A percentile compares a stretch with the other conserved stretches of the same genome.
These are phyloP conservation scores for Pollenia angustigena DNA, from an alignment of 2,888 invertebrate genomes.

Conservation along the genomic window DNA sequence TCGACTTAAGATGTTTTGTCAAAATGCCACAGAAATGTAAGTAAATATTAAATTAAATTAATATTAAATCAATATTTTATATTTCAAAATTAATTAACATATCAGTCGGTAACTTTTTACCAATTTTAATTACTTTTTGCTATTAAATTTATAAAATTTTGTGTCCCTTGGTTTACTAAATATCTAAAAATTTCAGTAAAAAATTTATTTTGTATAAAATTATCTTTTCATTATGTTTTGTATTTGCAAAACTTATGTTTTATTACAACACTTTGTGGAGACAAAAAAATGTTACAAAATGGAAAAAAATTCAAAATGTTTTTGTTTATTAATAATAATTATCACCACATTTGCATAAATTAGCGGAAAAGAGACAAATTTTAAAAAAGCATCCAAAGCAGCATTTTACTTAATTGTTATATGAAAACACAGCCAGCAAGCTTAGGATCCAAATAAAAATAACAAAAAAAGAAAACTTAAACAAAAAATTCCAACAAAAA, in stretches of 20 bases:
- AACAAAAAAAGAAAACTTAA: constrained; percentile 11
- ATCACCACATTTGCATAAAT: constrained; percentile 72
- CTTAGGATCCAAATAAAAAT: constrained; percentile 38
- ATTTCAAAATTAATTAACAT: no score
- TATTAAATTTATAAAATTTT: no score
- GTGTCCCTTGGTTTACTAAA: not conserved
- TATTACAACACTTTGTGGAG: constrained; percentile 33
- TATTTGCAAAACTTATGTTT: constrained; percentile 25
- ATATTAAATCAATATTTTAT: no score
- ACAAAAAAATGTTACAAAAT: not conserved
- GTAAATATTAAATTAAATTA: no score
- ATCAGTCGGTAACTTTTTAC: no score
- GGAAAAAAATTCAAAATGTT: constrained; percentile 18
- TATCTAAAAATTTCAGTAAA: not conserved
- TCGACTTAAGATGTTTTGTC: no score
- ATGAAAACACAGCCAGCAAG: constrained; percentile 35
- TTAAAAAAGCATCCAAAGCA: constrained; percentile 14
- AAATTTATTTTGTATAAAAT: not conserved
- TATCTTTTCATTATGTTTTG: constrained; percentile 10
- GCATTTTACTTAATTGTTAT: constrained; percentile 23
- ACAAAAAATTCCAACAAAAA: constrained; percentile 42
- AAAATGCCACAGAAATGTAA: no score
- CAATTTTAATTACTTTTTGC: no score
- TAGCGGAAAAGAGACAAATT: constrained; percentile 49
- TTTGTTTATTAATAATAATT: constrained; percentile 63